phyloP scores from a whole-genome alignment of 2,797 vertebrate genomes.

The Poeciliopsis gracilis region DNA sequence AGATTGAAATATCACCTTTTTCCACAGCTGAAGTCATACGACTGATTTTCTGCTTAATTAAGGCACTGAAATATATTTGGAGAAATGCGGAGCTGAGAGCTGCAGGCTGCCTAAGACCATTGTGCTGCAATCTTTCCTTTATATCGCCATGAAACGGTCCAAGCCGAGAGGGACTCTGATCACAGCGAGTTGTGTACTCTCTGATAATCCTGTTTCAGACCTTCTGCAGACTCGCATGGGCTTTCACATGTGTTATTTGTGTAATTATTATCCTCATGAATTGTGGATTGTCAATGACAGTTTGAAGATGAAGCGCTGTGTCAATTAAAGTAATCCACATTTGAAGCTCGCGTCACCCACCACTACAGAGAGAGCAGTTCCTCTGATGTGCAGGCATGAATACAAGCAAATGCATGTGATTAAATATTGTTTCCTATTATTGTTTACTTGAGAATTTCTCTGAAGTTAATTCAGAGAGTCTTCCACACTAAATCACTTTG shows the following conservation, averaged over 20 bases:
- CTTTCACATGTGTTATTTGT: slow-evolving; percentile 77
- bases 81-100: slow-evolving; percentile 42
- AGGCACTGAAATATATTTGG: slow-evolving; percentile 35
- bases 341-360: slow-evolving; percentile 71
- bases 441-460: slow-evolving; percentile 75
- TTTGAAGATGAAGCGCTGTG: slow-evolving; percentile 75
- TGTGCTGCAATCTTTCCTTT: slow-evolving; percentile 57
- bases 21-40: slow-evolving; percentile 46
- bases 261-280: slow-evolving; percentile 75
- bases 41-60: slow-evolving; percentile 66
- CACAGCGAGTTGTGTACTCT: slow-evolving; percentile 68
- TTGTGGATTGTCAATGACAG: slow-evolving; percentile 70
- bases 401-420: slow-evolving; percentile 74
- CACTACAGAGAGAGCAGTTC: slow-evolving; percentile 64
- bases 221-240: slow-evolving; percentile 44
- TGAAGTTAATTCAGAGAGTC: slow-evolving; percentile 76
- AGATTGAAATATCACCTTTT: slow-evolving; percentile 29
- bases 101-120: slow-evolving; percentile 50
- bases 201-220: slow-evolving; percentile 70
- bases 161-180: slow-evolving; percentile 65
- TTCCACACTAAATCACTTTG: slow-evolving; percentile 71
- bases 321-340: slow-evolving; percentile 79
- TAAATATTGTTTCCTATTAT: slow-evolving; percentile 79
- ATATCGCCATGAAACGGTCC: slow-evolving; percentile 57
- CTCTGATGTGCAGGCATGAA: slow-evolving; percentile 75